Evolutionary conservation across 1,140 invertebrate genomes (phyloP), one percentile per base, ranked within the genome.

Genomic region (Caenorhabditis latens): DNA sequence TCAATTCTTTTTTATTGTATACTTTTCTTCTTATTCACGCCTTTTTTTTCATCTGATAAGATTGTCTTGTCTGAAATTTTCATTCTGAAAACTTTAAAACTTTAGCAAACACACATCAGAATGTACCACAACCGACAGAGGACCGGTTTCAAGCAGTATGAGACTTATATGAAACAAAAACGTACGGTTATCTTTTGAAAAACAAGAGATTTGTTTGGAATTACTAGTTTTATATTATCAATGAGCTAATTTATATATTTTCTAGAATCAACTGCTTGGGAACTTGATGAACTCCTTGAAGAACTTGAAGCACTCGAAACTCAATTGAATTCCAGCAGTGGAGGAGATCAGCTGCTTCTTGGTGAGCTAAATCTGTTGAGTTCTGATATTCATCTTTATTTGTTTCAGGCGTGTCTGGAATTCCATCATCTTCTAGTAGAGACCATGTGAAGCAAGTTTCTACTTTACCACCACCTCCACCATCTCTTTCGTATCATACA

Each of bases 261-360:
- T 93, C 83, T 93, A 95, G 96, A 98, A 93, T 96, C 96, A 21
- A 96, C 97, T 93, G 97, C 98, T 94, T 96, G 97, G 43, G 97
- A 98, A 93, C 94, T 98, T 91, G 97, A 98, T 93, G 96, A 97
- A 63, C 98, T 98, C 90, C 94, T 99, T 42, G 96, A 96, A 43
- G 97, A 98, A 93, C 94, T 99, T 48, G 97, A 96, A 93, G 96
- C 96, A 50, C 94, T 98, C 58, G 93, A 93, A 88, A 91, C 90
- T 43, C 93, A 93, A 87, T 89, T 93, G n/a, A 93, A 90, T 55
- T 92, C 91, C 16, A 67, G 89, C 57, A 86, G 32, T 83, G 85
- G 63, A 14, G 83, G 96, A 96, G 92, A 95, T 95, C 61, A 95
- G 95, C 90, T 96, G 95, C 92, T 95, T 96, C 89, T 93, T 93